Conservation (phyloP, 2,113 vertebrate species). For the Hydrochoerus hydrochaeris region DNA sequence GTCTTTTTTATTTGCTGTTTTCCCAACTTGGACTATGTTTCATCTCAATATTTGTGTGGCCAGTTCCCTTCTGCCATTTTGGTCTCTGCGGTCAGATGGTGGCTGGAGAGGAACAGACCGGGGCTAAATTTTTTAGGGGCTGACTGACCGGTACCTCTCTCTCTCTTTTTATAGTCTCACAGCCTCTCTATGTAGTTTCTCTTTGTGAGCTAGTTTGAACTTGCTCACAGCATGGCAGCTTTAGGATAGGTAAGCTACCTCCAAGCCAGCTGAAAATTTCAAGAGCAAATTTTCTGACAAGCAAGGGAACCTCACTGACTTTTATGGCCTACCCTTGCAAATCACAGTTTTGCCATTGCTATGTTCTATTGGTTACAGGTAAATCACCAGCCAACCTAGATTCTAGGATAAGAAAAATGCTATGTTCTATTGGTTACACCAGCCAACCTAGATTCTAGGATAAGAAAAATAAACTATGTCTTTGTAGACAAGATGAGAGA, state of each 20-base stretch:
- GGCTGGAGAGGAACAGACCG: too few relatives aligned
- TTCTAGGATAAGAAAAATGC: not conserved
- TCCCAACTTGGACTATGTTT: not conserved
- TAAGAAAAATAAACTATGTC: not conserved
- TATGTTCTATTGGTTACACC: not conserved
- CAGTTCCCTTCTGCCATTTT: not conserved
- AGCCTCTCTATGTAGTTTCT: not conserved
- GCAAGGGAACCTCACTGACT: too few relatives aligned
- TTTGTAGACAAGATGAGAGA: not conserved
- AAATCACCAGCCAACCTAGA: not conserved
- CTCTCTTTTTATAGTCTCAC: not conserved
- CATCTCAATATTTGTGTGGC: not conserved
- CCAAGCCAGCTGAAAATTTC: not conserved
- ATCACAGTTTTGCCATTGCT: not conserved
- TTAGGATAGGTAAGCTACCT: not conserved
- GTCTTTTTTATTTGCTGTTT: not conserved
- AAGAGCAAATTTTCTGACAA: not conserved
- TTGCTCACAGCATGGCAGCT: not conserved
- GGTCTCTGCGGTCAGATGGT: not conserved
- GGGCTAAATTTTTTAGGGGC: not conserved
- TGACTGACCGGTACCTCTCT: not conserved
- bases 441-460: not conserved
- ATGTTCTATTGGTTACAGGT: not conserved
- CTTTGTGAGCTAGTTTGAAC: not conserved
- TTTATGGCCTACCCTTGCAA: not conserved